Base-by-base conservation (phyloP, 2,797 vertebrate genomes). In the Lagodon rhomboides region DNA sequence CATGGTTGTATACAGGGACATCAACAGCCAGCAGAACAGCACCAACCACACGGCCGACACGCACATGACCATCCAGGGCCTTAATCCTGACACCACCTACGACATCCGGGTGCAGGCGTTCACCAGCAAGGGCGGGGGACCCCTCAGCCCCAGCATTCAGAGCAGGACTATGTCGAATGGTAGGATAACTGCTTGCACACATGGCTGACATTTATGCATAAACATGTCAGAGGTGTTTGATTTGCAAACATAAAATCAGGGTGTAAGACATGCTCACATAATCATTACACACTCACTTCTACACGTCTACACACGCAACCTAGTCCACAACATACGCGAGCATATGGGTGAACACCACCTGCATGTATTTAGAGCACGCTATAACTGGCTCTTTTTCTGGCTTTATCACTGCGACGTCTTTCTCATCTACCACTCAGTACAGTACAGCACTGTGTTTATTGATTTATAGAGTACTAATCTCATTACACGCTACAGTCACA, bases 71-170 rank as follows among this genome's bases (percentile, higher is more conserved):
- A 95, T 99, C 67, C 92, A 89, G 2, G 96, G 97, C 68, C 96
- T 99, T 69, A 97, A 96, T 85, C 97, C 98, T 0, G 98, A 99
- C 92, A 99, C 98, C 73, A 99, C 98, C 65, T 99, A 99, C 0
- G 98, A 99, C 87, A 96, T 99, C 92, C 96, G 97, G 80, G 97
- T 99, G 81, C 96, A 97, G 79, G 98, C 97, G 0, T 96, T 93
- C 79, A 99, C 96, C 93, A 96, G 77, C 92, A 99, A 97, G 85
- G 98, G 98, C 7, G 92, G 86, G 0, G 98, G 98, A 56, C 98
- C 98, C 0, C 95, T 99, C 79, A 99, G 98, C 91, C 98, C 98
- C 90, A 99, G 98, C 95, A 99, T 99, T 89, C 98, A 99, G 94
- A 98, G 98, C 89, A 95, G 98, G 92, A 99, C 98, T 89, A 98